Evolutionary conservation across 2,113 vertebrate species (phyloP).

Genomic region (Crocuta crocuta): DNA sequence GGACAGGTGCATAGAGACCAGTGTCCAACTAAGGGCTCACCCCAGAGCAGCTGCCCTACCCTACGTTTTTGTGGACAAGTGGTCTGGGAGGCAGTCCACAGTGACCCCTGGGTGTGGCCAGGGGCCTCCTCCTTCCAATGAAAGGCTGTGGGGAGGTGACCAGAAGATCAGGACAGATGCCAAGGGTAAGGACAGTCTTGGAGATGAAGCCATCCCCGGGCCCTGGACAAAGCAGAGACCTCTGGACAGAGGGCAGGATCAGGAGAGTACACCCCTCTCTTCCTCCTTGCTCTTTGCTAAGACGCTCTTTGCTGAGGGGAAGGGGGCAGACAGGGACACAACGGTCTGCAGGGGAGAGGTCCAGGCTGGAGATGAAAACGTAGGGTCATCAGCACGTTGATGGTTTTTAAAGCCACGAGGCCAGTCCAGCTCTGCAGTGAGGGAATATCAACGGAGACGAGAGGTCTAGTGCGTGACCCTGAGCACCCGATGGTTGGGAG

Average conservation of each 20-base stretch:
- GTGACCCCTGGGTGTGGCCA: background rate
- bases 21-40: background rate
- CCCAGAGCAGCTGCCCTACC: background rate
- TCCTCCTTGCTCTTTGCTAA: background rate
- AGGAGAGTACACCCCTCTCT: background rate
- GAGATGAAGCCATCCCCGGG: background rate
- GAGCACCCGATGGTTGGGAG: background rate
- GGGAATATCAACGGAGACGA: accelerated
- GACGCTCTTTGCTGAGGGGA: background rate
- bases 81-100: background rate
- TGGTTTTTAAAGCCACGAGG: background rate
- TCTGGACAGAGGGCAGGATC: background rate
- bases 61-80: background rate
- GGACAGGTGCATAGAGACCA: background rate
- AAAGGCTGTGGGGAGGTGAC: background rate
- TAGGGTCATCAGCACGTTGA: background rate
- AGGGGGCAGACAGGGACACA: no score
- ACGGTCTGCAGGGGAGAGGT: background rate
- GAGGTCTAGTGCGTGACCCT: background rate
- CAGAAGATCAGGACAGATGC: background rate
- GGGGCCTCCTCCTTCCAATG: background rate
- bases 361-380: background rate
- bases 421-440: background rate
- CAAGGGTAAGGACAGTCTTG: background rate
- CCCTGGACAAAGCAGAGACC: background rate